Conservation (phyloP, 2,888 invertebrate genomes). For the Hipparchia semele region DNA sequence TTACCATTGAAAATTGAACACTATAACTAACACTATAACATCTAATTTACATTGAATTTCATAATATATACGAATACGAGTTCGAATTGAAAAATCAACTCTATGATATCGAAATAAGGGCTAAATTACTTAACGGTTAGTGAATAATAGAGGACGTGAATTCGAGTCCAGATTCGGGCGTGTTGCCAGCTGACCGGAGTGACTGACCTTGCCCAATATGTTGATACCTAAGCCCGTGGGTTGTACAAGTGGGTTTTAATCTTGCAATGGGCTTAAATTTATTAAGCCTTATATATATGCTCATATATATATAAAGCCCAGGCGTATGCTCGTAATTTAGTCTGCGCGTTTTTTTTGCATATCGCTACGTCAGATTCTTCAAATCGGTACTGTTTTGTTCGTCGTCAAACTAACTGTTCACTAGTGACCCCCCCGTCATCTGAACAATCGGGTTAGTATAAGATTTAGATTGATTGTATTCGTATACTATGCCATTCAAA, state of each 20-base stretch:
- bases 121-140: conserved; percentile 34
- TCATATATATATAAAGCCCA: no score
- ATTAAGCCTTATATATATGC: conserved; percentile 8
- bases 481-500: no score
- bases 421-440: no score
- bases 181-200: conserved; percentile 43
- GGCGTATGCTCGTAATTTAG: no score
- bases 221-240: conserved; percentile 36
- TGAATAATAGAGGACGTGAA: conserved; percentile 28
- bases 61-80: conserved; percentile 33
- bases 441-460: no score
- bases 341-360: no score
- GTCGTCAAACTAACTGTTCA: no score
- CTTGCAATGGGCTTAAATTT: conserved; percentile 13
- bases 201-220: conserved; percentile 50
- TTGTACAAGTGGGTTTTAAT: conserved; percentile 24
- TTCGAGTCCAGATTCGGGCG: conserved; percentile 44
- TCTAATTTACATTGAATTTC: conserved; percentile 35
- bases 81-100: conserved; percentile 41
- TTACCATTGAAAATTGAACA: conserved; percentile 40
- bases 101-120: conserved; percentile 34
- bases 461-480: no score
- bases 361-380: no score
- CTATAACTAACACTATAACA: conserved; percentile 34
- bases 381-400: no score